Evolutionary conservation across 2,113 vertebrate species (phyloP).

Genomic region (Chionis minor): DNA sequence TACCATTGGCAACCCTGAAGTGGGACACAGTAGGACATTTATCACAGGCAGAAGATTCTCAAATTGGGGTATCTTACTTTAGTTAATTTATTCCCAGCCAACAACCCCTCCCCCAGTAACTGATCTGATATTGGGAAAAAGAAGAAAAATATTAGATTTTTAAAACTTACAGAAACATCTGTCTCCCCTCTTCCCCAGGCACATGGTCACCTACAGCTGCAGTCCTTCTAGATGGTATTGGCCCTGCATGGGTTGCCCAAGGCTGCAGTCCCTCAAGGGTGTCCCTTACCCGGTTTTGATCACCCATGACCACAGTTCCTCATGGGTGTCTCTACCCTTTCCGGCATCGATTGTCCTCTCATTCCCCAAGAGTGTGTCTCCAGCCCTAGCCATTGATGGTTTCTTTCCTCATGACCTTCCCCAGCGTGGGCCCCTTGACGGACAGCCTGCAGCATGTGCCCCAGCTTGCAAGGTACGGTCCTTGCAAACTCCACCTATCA

Average conservation of each 20-base stretch:
- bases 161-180: background rate
- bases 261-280: accelerated
- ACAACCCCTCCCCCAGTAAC: background rate
- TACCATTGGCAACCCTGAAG: background rate
- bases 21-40: background rate
- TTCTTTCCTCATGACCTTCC: background rate
- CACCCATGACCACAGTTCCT: background rate
- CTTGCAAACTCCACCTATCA: accelerated
- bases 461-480: background rate
- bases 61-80: background rate
- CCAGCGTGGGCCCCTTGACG: too few species aligned
- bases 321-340: background rate
- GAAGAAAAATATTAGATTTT: background rate
- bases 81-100: background rate
- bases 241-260: accelerated
- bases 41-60: background rate
- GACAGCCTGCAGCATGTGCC: background rate
- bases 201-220: background rate
- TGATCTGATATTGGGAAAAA: background rate
- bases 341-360: background rate
- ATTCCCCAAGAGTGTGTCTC: background rate
- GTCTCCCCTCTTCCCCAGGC: background rate
- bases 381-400: accelerated
- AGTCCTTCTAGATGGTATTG: background rate
- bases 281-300: background rate